These are phyloP conservation scores for Drosophila flavopinicola DNA, from an alignment of 2,888 invertebrate genomes.

Conservation along the genomic window DNA sequence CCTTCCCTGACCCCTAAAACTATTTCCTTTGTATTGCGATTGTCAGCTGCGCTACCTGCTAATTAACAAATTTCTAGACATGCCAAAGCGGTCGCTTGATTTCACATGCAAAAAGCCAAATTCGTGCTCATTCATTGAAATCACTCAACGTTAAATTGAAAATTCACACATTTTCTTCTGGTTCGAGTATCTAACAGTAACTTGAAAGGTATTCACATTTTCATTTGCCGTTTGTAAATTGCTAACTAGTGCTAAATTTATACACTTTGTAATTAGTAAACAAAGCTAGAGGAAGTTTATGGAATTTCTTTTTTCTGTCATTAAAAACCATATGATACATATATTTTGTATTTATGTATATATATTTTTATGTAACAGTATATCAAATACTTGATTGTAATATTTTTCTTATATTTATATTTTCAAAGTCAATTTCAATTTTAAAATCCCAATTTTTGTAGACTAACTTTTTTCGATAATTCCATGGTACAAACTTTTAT, in stretches of 20 bases:
- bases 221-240: constrained; percentile 1
- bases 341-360: no score
- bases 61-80: constrained; percentile 67
- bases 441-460: no score
- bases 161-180: constrained; percentile 42
- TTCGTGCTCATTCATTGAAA: constrained; percentile 64
- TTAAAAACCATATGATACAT: no score
- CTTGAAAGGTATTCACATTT: background rate
- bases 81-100: constrained; percentile 43
- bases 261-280: background rate
- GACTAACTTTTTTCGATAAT: no score
- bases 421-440: no score
- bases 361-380: no score
- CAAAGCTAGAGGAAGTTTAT: no score
- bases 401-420: no score
- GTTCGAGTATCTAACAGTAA: background rate
- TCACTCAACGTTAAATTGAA: constrained; percentile 66
- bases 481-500: no score
- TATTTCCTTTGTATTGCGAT: constrained; percentile 36
- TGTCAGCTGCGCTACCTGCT: constrained; percentile 32
- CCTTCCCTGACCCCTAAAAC: background rate
- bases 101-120: constrained; percentile 37
- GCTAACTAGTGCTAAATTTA: no score
- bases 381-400: no score
- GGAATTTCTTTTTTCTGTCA: background rate